phyloP scores from a whole-genome alignment of 2,888 invertebrate genomes.

The Frankliniella fusca region DNA sequence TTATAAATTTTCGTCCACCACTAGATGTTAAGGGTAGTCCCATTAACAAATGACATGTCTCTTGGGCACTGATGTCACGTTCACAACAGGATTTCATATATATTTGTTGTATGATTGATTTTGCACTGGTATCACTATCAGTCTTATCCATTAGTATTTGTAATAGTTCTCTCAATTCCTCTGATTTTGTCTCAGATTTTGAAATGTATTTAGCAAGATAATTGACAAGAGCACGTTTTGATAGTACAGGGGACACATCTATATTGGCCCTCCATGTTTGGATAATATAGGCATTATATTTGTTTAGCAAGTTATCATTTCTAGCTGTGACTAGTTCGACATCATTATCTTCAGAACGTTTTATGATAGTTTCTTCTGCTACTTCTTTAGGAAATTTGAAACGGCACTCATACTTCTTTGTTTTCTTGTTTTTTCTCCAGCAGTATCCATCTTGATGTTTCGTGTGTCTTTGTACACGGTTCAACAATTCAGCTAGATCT shows the following conservation, averaged over 20 bases:
- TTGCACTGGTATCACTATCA: not conserved
- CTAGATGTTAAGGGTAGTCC: not conserved
- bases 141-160: not conserved
- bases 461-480: not conserved
- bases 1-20: not conserved
- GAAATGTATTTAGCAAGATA: not conserved
- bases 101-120: not conserved
- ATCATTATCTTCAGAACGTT: not conserved
- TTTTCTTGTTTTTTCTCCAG: not conserved
- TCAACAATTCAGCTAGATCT: not conserved
- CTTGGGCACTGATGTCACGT: conserved; percentile 35
- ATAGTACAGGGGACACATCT: not conserved
- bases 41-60: conserved; percentile 32
- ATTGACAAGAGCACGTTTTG: not conserved
- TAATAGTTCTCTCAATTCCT: not conserved
- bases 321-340: not conserved
- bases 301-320: not conserved
- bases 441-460: not conserved
- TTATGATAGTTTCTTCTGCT: not conserved
- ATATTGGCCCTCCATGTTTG: not conserved
- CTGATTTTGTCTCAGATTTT: not conserved
- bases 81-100: conserved; percentile 32
- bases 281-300: not conserved
- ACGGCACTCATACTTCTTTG: not conserved
- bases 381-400: not conserved